Conservation (phyloP, 92 coral and sea anemone species). For the Zoanthus solanderi region DNA sequence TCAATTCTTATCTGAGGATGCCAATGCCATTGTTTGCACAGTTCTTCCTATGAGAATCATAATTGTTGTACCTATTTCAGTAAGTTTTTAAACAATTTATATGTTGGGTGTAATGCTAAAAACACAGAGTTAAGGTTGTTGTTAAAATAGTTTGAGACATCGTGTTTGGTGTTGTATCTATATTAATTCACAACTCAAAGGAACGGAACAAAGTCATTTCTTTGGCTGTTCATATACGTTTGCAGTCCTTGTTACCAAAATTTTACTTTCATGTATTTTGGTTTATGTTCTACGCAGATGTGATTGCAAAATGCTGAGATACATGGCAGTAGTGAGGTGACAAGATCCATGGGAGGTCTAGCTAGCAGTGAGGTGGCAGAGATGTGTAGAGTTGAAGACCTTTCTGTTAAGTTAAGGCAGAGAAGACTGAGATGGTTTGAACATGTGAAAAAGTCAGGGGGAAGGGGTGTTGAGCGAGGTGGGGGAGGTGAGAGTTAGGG, state of each 20-base stretch:
- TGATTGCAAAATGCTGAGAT: background rate
- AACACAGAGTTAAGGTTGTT: background rate
- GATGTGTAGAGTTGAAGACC: no score
- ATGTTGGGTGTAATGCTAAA: background rate
- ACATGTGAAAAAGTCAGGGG: no score
- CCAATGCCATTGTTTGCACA: no score
- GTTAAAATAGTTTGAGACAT: background rate
- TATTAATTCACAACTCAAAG: background rate
- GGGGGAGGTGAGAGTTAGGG: no score
- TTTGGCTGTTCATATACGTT: background rate
- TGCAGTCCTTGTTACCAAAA: background rate
- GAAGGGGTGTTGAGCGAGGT: no score
- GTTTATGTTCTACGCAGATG: background rate
- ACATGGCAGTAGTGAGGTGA: background rate
- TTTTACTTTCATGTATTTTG: background rate
- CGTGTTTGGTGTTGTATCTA: background rate
- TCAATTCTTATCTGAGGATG: no score
- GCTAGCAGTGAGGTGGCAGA: no score
- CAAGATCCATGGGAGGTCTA: no score
- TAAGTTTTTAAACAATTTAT: background rate
- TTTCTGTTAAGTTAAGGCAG: no score
- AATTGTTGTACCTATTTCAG: background rate
- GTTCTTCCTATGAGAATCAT: no score
- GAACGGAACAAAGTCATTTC: background rate
- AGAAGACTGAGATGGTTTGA: no score